Conservation (phyloP, 2,113 vertebrate genomes). For the Coregonus clupeaformis region DNA sequence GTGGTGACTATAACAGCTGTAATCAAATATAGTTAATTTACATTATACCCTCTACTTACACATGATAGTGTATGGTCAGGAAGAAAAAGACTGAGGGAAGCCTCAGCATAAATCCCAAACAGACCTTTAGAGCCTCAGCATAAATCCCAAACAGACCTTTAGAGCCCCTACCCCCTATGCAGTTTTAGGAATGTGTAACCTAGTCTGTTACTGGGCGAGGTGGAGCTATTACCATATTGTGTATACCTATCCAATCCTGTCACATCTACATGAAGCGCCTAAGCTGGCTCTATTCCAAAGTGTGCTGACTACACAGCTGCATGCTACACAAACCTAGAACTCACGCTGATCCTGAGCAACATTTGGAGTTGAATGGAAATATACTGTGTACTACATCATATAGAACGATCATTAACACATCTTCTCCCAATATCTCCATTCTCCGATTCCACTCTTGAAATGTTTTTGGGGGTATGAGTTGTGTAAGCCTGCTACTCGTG, state of each 20-base stretch:
- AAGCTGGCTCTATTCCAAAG: neutral
- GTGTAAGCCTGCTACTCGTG: conserved; percentile 57
- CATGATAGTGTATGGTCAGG: neutral
- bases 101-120: neutral
- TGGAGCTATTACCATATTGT: neutral
- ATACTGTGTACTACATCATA: neutral
- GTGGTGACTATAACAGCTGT: conserved; percentile 24
- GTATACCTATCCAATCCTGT: too few species aligned
- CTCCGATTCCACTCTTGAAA: conserved; percentile 19
- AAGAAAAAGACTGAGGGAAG: too few species aligned
- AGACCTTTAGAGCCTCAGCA: too few species aligned
- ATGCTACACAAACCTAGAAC: neutral
- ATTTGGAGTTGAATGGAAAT: neutral
- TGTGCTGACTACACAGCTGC: neutral
- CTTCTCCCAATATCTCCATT: conserved; percentile 20
- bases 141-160: neutral
- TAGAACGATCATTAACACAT: conserved; percentile 41
- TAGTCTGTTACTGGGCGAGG: neutral
- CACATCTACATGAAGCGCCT: too few species aligned
- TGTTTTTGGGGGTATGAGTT: conserved; percentile 23
- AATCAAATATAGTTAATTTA: neutral
- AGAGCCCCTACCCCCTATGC: neutral
- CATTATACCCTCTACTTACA: neutral
- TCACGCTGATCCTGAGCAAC: neutral
- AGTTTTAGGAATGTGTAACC: neutral